Percentiles rank a stretch among this genome's conserved stretches.
These are phyloP conservation scores for Nomada ferruginata DNA, from an alignment of 2,888 invertebrate genomes.

Conservation along the genomic window DNA sequence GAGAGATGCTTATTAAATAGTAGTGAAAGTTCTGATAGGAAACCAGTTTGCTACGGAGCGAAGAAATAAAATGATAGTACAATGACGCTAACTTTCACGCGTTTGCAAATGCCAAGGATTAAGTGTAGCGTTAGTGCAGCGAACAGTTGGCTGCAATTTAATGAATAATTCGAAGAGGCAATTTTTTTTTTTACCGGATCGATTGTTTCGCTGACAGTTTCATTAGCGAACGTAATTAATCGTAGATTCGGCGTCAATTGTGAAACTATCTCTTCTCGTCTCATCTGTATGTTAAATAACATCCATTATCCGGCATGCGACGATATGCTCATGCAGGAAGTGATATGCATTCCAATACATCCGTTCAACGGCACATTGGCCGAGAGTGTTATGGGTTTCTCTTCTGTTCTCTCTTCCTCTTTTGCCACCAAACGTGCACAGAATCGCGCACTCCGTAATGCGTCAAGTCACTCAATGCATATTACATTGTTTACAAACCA, in stretches of 20 bases:
- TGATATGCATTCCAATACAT: slow-evolving; percentile 74
- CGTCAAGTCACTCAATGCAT: slow-evolving; percentile 35
- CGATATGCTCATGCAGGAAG: slow-evolving; percentile 69
- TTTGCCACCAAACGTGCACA: slow-evolving; percentile 23
- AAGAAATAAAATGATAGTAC: slow-evolving; percentile 15
- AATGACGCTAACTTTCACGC: slow-evolving; percentile 14
- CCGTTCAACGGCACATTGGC: slow-evolving; percentile 74
- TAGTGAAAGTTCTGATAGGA: slow-evolving; percentile 45
- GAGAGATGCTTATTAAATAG: slow-evolving; percentile 1
- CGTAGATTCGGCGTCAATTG: not conserved
- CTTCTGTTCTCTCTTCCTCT: slow-evolving; percentile 41
- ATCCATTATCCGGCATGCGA: slow-evolving; percentile 45
- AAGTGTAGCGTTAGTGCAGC: not conserved
- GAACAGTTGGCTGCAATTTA: too few species aligned
- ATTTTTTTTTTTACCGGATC: not conserved
- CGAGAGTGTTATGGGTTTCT: slow-evolving; percentile 55
- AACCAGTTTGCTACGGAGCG: slow-evolving; percentile 40
- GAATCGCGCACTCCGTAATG: slow-evolving; percentile 9
- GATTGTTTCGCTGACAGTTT: not conserved
- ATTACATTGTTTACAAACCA: slow-evolving; percentile 67
- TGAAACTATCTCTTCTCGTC: slow-evolving; percentile 29
- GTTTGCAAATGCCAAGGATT: not conserved
- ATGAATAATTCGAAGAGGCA: not conserved
- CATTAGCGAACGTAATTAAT: not conserved
- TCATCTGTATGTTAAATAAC: slow-evolving; percentile 41